A percentile compares a stretch with the other conserved stretches of the same genome.
phyloP scores from a whole-genome alignment of 1,140 invertebrate species.

The Temnothorax longispinosus region DNA sequence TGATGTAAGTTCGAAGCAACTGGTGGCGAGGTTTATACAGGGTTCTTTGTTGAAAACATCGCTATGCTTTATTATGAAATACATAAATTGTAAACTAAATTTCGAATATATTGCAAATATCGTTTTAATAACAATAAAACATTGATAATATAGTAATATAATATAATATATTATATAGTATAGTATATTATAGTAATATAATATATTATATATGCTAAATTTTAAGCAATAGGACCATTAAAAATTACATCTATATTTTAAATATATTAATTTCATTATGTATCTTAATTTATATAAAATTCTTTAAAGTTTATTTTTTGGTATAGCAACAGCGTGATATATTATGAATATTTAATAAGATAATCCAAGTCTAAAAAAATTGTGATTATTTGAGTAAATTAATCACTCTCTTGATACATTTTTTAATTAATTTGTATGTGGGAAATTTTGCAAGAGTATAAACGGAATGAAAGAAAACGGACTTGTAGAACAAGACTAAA shows the following conservation, averaged over 20 bases:
- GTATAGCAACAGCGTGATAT: not conserved
- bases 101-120: not conserved
- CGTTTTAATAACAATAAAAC: not conserved
- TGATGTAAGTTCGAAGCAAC: conserved; percentile 47
- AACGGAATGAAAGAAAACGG: not conserved
- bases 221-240: not conserved
- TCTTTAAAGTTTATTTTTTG: not conserved
- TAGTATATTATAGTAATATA: too few species aligned
- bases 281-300: not conserved
- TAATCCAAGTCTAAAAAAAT: not conserved
- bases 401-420: not conserved
- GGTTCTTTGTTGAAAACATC: too few species aligned
- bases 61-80: too few species aligned
- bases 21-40: conserved; percentile 31
- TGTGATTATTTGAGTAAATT: not conserved
- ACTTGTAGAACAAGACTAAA: conserved; percentile 18
- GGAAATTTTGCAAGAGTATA: not conserved
- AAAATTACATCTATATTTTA: not conserved
- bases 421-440: conserved; percentile 54
- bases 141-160: not conserved
- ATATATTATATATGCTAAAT: not conserved
- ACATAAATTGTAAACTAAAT: not conserved
- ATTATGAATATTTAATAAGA: not conserved
- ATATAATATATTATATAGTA: not conserved
- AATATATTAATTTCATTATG: not conserved